A percentile compares a stretch with the other conserved stretches of the same genome.
These are phyloP conservation scores for Tylochromis polylepis DNA, from an alignment of 2,113 vertebrate genomes.

Conservation along the genomic window DNA sequence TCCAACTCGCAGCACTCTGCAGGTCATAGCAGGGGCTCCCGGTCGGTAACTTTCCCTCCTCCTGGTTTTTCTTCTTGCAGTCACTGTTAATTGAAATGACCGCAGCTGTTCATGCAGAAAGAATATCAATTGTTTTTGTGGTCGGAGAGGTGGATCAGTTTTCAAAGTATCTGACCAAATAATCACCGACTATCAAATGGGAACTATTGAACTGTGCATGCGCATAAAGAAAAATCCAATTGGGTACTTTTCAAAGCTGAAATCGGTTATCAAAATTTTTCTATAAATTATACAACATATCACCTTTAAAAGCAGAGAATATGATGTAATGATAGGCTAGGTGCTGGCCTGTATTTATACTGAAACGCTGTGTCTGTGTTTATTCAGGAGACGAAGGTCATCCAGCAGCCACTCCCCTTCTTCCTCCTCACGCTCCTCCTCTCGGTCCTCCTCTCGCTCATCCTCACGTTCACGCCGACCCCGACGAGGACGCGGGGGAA, in stretches of 20 bases:
- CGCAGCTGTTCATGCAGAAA: constrained; percentile 26
- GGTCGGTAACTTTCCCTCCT: constrained; percentile 90
- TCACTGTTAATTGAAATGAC: constrained; percentile 43
- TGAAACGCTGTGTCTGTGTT: constrained; percentile 39
- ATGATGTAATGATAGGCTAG: constrained; percentile 25
- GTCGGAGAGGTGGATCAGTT: constrained; percentile 25
- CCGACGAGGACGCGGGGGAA: constrained; percentile 70
- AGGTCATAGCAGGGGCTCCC: constrained; percentile 92
- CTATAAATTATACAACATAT: not conserved
- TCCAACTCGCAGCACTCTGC: constrained; percentile 74
- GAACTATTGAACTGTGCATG: not conserved
- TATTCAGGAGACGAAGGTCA: constrained; percentile 73
- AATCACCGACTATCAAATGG: not conserved
- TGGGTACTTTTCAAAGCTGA: not conserved
- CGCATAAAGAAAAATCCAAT: not conserved
- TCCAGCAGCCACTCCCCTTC: constrained; percentile 73
- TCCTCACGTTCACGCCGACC: constrained; percentile 81
- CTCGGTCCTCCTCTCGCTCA: constrained; percentile 78
- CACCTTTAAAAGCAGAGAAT: not conserved
- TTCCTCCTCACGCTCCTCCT: constrained; percentile 76
- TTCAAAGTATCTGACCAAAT: not conserved
- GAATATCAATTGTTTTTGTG: constrained; percentile 24
- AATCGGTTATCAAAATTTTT: not conserved
- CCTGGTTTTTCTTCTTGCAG: constrained; percentile 64
- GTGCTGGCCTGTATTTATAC: not conserved